Conservation (phyloP, 2,113 vertebrate species). For the Rhinopomastus cyanomelas region DNA sequence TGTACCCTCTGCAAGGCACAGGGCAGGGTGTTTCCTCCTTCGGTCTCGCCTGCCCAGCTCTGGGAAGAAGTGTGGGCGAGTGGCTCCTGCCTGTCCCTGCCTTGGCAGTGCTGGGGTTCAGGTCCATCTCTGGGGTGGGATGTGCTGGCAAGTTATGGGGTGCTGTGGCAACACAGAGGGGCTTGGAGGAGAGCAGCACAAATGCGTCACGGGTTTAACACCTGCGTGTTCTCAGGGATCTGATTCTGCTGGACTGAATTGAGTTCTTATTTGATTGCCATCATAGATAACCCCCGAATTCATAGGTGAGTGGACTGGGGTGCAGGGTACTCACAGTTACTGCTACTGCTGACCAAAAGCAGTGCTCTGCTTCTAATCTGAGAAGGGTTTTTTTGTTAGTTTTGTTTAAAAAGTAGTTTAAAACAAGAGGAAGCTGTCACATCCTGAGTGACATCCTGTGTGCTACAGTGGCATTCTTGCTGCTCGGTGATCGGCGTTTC, state of each 20-base stretch:
- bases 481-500: conserved; percentile 72
- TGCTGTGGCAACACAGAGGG: not conserved
- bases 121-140: not conserved
- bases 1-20: not conserved
- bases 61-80: rapidly evolving
- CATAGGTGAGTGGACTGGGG: not conserved
- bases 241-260: not conserved
- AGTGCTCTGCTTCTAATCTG: conserved; percentile 41
- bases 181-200: not conserved
- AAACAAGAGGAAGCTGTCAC: conserved; percentile 73
- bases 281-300: not conserved
- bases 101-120: not conserved
- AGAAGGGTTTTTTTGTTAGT: conserved; percentile 3
- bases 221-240: not conserved
- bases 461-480: conserved; percentile 64
- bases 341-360: conserved; percentile 15
- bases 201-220: not conserved
- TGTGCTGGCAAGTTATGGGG: rapidly evolving
- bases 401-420: conserved; percentile 37
- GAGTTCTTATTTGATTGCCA: not conserved
- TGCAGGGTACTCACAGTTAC: not conserved
- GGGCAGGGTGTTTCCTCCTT: not conserved
- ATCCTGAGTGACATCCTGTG: conserved; percentile 81
- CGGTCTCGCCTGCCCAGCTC: not conserved
- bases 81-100: not conserved